Conservation (phyloP, 1,140 invertebrate genomes). For the Eupeodes corollae region DNA sequence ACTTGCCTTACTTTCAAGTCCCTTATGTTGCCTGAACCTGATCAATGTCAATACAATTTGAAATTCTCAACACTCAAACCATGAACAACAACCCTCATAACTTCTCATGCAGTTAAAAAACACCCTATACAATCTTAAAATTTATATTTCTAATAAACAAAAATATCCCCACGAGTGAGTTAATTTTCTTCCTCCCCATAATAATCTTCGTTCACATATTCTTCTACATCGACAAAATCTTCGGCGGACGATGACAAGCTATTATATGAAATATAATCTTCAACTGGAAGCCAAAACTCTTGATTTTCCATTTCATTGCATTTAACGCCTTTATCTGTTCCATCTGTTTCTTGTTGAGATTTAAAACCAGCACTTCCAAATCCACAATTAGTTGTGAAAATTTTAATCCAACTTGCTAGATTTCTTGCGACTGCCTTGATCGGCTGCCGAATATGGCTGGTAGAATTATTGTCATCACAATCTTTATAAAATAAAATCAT, state of each 20-base stretch:
- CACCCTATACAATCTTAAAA: no score
- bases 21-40: no score
- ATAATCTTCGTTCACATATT: conserved; percentile 5
- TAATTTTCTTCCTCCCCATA: conserved; percentile 3
- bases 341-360: conserved; percentile 14
- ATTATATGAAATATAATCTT: conserved; percentile 24
- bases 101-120: no score
- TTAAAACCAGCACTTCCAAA: conserved; percentile 25
- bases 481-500: neutral
- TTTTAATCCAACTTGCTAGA: conserved; percentile 34
- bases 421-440: conserved; percentile 29
- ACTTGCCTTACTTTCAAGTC: no score
- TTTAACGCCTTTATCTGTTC: conserved; percentile 2
- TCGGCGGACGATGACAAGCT: conserved; percentile 4
- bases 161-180: no score
- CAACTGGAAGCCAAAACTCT: conserved; percentile 24
- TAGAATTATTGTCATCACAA: conserved; percentile 11
- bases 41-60: no score
- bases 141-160: no score
- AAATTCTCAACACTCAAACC: no score
- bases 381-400: conserved; percentile 27
- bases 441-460: conserved; percentile 27
- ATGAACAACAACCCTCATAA: no score
- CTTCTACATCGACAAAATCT: conserved; percentile 9
- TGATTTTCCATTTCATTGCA: conserved; percentile 12